Percentiles rank a stretch among this genome's conserved stretches.
Evolutionary conservation across 2,888 invertebrate genomes (phyloP).

Genomic region (Pyrgus malvae): DNA sequence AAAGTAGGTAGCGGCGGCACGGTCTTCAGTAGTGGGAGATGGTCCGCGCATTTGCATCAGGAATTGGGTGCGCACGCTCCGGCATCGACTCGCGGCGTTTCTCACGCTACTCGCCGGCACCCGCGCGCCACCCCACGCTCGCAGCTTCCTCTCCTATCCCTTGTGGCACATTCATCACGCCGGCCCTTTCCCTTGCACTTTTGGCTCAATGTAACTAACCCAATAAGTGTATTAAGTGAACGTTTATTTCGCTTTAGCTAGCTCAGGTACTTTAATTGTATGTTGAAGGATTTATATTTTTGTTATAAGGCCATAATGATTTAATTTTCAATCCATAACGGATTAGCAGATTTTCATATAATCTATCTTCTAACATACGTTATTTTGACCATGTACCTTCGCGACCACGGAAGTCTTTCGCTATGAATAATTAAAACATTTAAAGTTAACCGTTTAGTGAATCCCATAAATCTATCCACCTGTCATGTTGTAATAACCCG

Average conservation of each 20-base stretch:
- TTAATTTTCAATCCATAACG: too few relatives aligned
- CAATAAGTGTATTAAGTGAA: constrained; percentile 30
- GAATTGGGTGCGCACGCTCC: constrained; percentile 77
- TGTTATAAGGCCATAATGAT: too few relatives aligned
- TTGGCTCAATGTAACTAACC: constrained; percentile 22
- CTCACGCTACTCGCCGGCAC: constrained; percentile 34
- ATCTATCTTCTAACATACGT: too few relatives aligned
- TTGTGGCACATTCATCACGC: constrained; percentile 21
- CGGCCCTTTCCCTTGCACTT: constrained; percentile 16
- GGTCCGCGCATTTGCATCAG: constrained; percentile 71
- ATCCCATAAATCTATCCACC: constrained; percentile 52
- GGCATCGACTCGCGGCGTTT: constrained; percentile 52
- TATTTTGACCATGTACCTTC: too few relatives aligned
- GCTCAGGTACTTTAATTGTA: too few relatives aligned
- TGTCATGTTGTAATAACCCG: constrained; percentile 42
- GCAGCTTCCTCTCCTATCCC: constrained; percentile 18
- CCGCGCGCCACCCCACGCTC: constrained; percentile 35
- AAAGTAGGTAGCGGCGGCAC: constrained; percentile 56
- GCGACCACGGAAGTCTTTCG: background rate
- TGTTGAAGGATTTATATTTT: too few relatives aligned
- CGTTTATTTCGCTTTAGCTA: constrained; percentile 7
- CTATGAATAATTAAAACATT: constrained; percentile 38
- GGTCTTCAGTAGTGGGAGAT: constrained; percentile 48
- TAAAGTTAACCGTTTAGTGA: constrained; percentile 50
- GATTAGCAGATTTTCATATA: too few relatives aligned